phyloP scores from a whole-genome alignment of 2,888 invertebrate species.

The Ischnus inquisitorius region DNA sequence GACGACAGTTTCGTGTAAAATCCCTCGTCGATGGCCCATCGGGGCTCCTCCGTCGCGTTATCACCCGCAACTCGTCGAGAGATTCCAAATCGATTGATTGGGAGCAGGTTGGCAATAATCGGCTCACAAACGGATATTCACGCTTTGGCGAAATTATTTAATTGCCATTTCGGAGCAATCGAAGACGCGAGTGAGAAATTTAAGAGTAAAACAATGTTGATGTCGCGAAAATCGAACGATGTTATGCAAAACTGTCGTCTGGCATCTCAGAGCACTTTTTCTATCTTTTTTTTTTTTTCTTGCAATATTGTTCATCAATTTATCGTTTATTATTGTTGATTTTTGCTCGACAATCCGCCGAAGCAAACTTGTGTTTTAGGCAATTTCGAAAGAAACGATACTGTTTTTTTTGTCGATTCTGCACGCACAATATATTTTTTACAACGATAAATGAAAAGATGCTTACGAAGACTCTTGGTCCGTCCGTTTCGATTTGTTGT shows the following conservation, averaged over 20 bases:
- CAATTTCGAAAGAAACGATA: constrained; percentile 3
- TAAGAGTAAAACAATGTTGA: neutral
- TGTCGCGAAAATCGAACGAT: neutral
- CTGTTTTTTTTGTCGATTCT: constrained; percentile 29
- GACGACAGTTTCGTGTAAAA: constrained; percentile 68
- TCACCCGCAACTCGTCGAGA: constrained; percentile 22
- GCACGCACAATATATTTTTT: constrained; percentile 50
- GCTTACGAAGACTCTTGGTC: constrained; percentile 59
- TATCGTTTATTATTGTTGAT: constrained; percentile 12
- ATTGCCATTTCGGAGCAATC: neutral
- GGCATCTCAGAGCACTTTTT: constrained; percentile 27
- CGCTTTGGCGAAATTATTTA: neutral
- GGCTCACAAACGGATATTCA: constrained; percentile 44
- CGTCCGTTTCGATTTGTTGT: constrained; percentile 64
- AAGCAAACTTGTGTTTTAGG: neutral
- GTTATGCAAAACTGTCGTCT: constrained; percentile 64
- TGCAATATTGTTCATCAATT: constrained; percentile 17
- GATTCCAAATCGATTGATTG: constrained; percentile 39
- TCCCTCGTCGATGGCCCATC: neutral
- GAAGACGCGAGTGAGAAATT: neutral
- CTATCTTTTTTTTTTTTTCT: neutral
- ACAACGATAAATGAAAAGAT: constrained; percentile 2
- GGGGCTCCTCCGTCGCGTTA: neutral
- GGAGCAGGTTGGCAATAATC: constrained; percentile 53
- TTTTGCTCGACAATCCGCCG: neutral